Conservation (phyloP, 2,888 invertebrate species). For the Ochropacha duplaris region DNA sequence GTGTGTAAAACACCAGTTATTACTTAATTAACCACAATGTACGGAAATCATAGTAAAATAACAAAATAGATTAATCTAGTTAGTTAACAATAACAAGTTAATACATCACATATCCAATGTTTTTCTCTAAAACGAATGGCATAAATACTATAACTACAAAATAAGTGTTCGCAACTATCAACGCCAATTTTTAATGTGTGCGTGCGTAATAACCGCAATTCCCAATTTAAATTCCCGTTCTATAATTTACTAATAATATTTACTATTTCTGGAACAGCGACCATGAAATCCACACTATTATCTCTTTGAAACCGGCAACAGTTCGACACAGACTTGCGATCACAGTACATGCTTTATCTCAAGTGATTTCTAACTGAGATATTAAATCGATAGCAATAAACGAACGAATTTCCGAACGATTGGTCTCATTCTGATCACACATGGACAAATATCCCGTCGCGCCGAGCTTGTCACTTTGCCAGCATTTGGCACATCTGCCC, state of each 20-base stretch:
- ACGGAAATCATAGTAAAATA: neutral
- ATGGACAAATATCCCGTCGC: constrained; percentile 8
- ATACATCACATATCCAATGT: neutral
- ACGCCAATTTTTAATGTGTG: neutral
- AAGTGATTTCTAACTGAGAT: neutral
- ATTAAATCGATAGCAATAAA: too few relatives aligned
- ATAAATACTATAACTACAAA: neutral
- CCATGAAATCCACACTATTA: neutral
- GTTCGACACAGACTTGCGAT: neutral
- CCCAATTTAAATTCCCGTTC: neutral
- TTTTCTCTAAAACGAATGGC: neutral
- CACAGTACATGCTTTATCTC: neutral
- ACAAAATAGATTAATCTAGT: too few relatives aligned
- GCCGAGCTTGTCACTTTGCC: too few relatives aligned
- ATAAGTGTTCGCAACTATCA: neutral
- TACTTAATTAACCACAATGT: neutral
- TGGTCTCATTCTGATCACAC: too few relatives aligned
- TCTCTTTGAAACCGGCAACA: neutral
- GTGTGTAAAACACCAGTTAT: too few relatives aligned
- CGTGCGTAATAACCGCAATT: neutral
- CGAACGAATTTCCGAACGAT: too few relatives aligned
- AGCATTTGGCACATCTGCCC: constrained; percentile 6
- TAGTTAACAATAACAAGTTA: too few relatives aligned
- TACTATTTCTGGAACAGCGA: neutral
- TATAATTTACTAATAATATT: too few relatives aligned